A percentile compares a stretch with the other conserved stretches of the same genome.
Conservation (phyloP, 2,888 invertebrate species). For the Conus canariensis region DNA sequence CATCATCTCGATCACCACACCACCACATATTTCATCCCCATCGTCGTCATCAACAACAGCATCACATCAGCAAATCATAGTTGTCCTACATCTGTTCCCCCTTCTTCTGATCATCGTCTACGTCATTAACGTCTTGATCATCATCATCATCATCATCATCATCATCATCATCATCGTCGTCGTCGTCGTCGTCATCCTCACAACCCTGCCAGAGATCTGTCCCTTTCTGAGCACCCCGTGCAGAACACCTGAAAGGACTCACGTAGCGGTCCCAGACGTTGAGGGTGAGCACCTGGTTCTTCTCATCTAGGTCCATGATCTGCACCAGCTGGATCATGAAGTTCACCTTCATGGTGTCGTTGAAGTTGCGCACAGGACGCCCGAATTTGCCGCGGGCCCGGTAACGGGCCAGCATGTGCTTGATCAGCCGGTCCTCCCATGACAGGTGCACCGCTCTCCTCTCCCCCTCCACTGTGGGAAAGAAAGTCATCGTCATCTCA, state of each 20-base stretch:
- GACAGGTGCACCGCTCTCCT: slow-evolving; percentile 58
- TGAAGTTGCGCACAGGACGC: slow-evolving; percentile 74
- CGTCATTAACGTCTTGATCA: not conserved
- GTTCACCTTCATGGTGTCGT: slow-evolving; percentile 70
- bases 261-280: slow-evolving; percentile 78
- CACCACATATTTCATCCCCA: too few species aligned
- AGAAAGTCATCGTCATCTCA: not conserved
- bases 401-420: slow-evolving; percentile 70
- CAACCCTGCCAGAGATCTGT: not conserved
- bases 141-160: not conserved
- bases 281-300: slow-evolving; percentile 77
- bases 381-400: slow-evolving; percentile 73
- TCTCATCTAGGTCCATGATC: slow-evolving; percentile 78
- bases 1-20: too few species aligned
- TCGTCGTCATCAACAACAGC: too few species aligned
- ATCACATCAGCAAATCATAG: too few species aligned
- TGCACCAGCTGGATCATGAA: slow-evolving; percentile 77
- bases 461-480: slow-evolving; percentile 23
- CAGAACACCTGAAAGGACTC: slow-evolving; percentile 56
- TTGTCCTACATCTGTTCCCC: too few species aligned
- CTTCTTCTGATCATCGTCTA: too few species aligned
- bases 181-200: slow-evolving; percentile 3
- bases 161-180: slow-evolving; percentile 11
- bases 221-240: too few species aligned
- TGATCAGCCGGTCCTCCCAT: slow-evolving; percentile 74